Evolutionary conservation across 1,140 invertebrate species (phyloP), one percentile per base, ranked within the genome.

Genomic region (Leptopilina boulardi): DNA sequence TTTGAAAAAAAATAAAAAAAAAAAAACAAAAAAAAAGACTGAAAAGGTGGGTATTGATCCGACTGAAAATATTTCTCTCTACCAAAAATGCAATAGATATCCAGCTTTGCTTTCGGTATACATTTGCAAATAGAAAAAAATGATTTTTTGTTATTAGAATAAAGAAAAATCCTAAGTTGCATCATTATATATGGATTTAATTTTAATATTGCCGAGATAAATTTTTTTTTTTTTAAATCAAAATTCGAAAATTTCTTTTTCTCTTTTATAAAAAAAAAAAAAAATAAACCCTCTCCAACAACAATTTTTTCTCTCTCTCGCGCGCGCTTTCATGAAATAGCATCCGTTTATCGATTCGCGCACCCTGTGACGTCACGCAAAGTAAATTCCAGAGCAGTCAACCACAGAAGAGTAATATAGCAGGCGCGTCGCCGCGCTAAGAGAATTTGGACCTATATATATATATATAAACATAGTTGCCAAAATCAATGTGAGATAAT

Each of bases 401-500:
- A 77, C 54, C 54, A 30, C 51, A 70, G n/a, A 56, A 71, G 78
- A 79, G 70, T 74, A 79, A 76, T 74, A 73, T 51, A 70, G 19
- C 19, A 74, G 44, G 15, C 21, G 19, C 34, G 59, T 56, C 54
- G 71, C 70, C 44, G 11, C 41, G 44, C 70, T 41, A 77, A 77
- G 73, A 74, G 75, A 71, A 71, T 77, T 77, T 73, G 71, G 23
- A 59, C 11, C 56, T 71, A 66, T 75, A 76, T 30, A 30, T 2
- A n/a, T n/a, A n/a, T n/a, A n/a, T n/a, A n/a, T n/a, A n/a, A n/a
- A n/a, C n/a, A n/a, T n/a, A n/a, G 74, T 74, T 59, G 75, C 34
- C 66, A 71, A 77, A 80, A 77, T 77, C 73, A 80, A 77, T 77
- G n/a, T n/a, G 71, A 80, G 79, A 80, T 76, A 77, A 71, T 71